A percentile compares a stretch with the other conserved stretches of the same genome.
Evolutionary conservation across 1,140 invertebrate species (phyloP).

Genomic region (Camponotus floridanus): DNA sequence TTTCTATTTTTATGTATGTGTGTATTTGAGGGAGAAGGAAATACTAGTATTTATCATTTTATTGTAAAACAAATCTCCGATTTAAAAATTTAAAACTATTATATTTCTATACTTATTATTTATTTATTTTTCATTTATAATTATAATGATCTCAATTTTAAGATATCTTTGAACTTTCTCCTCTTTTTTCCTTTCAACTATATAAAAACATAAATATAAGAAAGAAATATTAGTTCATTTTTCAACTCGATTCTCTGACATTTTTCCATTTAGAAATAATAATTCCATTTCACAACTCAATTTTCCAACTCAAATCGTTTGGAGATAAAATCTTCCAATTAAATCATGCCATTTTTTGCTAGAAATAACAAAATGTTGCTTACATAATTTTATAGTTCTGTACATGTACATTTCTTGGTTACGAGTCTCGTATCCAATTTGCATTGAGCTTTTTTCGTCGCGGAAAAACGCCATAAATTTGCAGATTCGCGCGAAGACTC

Average conservation of each 20-base stretch:
- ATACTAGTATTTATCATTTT: too few species aligned
- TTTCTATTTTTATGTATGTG: too few species aligned
- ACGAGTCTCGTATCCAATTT: conserved; percentile 23
- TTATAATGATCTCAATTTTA: conserved; percentile 1
- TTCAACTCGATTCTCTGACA: neutral
- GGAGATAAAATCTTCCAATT: conserved; percentile 1
- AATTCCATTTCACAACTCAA: neutral
- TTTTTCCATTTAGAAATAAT: neutral
- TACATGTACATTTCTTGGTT: conserved; percentile 10
- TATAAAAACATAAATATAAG: neutral
- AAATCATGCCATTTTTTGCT: neutral
- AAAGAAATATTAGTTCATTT: neutral
- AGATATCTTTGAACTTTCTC: too few species aligned
- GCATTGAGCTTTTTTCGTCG: conserved; percentile 49
- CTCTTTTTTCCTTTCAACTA: too few species aligned
- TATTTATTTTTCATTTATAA: neutral
- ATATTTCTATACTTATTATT: neutral
- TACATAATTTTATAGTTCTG: conserved; percentile 8
- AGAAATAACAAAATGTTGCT: neutral
- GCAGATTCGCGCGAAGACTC: neutral
- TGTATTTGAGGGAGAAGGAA: too few species aligned
- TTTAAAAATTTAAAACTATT: neutral
- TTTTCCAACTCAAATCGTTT: neutral
- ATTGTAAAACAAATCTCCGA: neutral
- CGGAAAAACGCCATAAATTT: conserved; percentile 50